Base-by-base conservation (phyloP, 2,797 vertebrate genomes). In the Pipistrellus pipistrellus region DNA sequence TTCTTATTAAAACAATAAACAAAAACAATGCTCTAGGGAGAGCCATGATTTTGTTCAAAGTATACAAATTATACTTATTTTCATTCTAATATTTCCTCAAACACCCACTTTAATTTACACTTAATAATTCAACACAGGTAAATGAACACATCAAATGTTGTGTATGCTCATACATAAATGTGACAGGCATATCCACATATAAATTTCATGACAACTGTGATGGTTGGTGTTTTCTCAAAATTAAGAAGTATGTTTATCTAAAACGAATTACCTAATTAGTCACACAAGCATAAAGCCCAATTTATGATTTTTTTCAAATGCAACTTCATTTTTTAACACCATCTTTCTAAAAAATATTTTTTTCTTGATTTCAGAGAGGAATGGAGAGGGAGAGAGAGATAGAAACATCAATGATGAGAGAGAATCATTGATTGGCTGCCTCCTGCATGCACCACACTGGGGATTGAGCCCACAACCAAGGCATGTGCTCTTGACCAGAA, bases 1-100 rank as follows among this genome's bases (percentile, higher is more conserved):
- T 97, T 95, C 76, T 68, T 95, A 23, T 94, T 41, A 92, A 96
- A 96, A 95, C 1, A 69, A 90, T 72, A 94, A 96, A 78, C 46
- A 94, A 96, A 96, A 93, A 53, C 96, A 62, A 10, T 12, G 6
- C 25, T 93, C 88, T 41, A 94, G 18, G 44, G 55, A 96, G 96
- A 96, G 87, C 0, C 38, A 78, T 0, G 9, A 77, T 12, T 51
- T 86, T 95, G 80, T 76, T 92, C 44, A 93, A 97, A 90, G 82
- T 69, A 95, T 59, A 86, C 80, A 95, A 94, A 82, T 88, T 27
- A 68, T 64, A 53, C 32, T 77, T 53, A 62, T 59, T 55, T 78
- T 88, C 64, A 95, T 55, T 59, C 88, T 4, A 62, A 8, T 27
- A 51, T 80, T 85, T 91, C 32, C 23, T 53, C 35, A 85, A 91